Conservation (phyloP, 2,888 invertebrate genomes). For the Melieria picta region DNA sequence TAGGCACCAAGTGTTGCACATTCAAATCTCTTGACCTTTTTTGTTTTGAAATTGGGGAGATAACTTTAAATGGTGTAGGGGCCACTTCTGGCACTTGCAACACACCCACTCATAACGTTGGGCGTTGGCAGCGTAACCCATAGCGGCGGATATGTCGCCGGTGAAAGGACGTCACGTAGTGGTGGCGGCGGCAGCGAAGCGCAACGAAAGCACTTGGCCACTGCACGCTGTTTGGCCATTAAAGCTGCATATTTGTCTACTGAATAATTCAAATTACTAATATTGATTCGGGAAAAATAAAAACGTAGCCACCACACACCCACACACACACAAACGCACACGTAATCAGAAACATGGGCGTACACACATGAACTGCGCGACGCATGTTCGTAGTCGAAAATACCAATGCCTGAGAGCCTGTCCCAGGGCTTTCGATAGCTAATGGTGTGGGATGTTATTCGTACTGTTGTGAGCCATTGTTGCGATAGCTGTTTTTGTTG, state of each 20-base stretch:
- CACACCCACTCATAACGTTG: neutral
- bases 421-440: conserved; percentile 22
- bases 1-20: too few relatives aligned
- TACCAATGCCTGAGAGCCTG: conserved; percentile 17
- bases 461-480: conserved; percentile 20
- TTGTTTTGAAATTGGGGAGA: too few relatives aligned
- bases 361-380: too few relatives aligned
- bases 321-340: neutral
- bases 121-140: too few relatives aligned
- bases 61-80: too few relatives aligned
- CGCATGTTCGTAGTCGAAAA: conserved; percentile 22
- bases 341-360: too few relatives aligned
- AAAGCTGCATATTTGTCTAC: conserved; percentile 66
- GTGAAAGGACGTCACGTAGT: neutral
- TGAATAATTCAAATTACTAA: conserved; percentile 67
- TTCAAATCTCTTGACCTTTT: too few relatives aligned
- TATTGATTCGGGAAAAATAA: conserved; percentile 63
- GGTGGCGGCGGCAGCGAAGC: neutral
- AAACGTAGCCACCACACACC: conserved; percentile 44
- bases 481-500: neutral
- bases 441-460: conserved; percentile 37
- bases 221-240: conserved; percentile 61
- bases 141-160: too few relatives aligned
- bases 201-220: neutral
- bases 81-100: neutral